A percentile compares a stretch with the other conserved stretches of the same genome.
phyloP scores from a whole-genome alignment of 2,888 invertebrate species.

The Cacoxenus indagator region DNA sequence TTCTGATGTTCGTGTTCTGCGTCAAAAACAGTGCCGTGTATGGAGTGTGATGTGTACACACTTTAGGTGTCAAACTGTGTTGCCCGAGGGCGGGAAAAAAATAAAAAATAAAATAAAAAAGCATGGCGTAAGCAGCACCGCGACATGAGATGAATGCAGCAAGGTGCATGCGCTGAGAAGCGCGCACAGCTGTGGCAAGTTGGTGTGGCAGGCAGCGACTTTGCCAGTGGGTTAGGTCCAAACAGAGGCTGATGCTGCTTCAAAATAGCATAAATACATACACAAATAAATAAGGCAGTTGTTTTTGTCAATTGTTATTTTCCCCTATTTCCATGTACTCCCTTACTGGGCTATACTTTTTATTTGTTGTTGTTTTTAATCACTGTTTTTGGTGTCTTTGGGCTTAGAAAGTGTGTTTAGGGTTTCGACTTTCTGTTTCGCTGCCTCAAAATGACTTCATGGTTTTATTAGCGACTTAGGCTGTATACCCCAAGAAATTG shows the following conservation, averaged over 20 bases:
- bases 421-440: too few species aligned
- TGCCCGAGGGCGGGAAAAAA: conserved; percentile 35
- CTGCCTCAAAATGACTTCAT: too few species aligned
- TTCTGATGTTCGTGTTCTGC: background rate
- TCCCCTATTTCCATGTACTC: too few species aligned
- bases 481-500: too few species aligned
- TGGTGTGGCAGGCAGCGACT: background rate
- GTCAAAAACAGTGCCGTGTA: too few species aligned
- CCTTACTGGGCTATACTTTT: background rate
- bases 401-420: too few species aligned
- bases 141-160: background rate
- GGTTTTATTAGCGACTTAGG: too few species aligned
- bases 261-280: background rate
- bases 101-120: background rate
- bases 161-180: background rate
- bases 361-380: background rate
- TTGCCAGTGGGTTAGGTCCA: background rate
- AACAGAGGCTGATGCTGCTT: background rate
- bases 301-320: too few species aligned
- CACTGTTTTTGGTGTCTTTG: background rate
- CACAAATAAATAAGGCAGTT: background rate
- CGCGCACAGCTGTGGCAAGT: conserved; percentile 54
- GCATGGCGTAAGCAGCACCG: conserved; percentile 25
- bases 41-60: conserved; percentile 40
- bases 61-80: conserved; percentile 55